Conservation (phyloP, 2,113 vertebrate genomes). For the Dolichotis patagonum region DNA sequence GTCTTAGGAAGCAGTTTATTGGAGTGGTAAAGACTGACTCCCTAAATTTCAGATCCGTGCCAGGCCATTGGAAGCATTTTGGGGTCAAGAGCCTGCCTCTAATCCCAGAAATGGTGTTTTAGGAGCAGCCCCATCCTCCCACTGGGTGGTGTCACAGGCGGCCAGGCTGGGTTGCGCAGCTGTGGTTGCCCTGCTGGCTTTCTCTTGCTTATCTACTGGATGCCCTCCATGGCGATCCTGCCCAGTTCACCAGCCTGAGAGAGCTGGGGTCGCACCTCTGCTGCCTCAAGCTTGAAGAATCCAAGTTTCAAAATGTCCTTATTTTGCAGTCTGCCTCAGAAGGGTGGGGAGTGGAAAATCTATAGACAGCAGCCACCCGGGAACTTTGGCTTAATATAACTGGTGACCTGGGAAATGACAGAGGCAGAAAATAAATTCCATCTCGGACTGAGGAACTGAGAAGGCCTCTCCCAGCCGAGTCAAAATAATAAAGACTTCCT, state of each 20-base stretch:
- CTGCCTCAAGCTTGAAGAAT: slow-evolving; percentile 30
- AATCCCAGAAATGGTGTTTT: neutral
- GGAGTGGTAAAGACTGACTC: neutral
- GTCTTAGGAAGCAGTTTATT: neutral
- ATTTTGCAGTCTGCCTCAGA: slow-evolving; percentile 79
- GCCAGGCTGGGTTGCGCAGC: neutral
- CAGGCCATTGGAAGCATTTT: neutral
- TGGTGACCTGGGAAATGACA: slow-evolving; percentile 77
- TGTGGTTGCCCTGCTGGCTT: neutral
- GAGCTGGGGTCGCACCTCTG: neutral
- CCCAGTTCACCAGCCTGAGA: neutral
- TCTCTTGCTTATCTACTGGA: neutral
- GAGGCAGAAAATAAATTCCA: slow-evolving; percentile 76
- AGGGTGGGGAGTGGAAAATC: slow-evolving; percentile 80
- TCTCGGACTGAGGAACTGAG: slow-evolving; percentile 25
- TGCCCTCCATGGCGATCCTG: neutral
- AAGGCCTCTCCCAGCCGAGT: slow-evolving; percentile 20
- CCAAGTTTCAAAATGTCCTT: slow-evolving; percentile 74
- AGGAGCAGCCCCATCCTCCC: neutral
- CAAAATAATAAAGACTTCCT: slow-evolving; percentile 57
- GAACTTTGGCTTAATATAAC: slow-evolving; percentile 81
- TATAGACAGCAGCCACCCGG: slow-evolving; percentile 73
- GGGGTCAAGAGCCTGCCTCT: neutral
- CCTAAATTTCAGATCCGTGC: neutral
- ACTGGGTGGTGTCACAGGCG: neutral